phyloP scores from a whole-genome alignment of 2,888 invertebrate species.

The Rhynchonema sp. region DNA sequence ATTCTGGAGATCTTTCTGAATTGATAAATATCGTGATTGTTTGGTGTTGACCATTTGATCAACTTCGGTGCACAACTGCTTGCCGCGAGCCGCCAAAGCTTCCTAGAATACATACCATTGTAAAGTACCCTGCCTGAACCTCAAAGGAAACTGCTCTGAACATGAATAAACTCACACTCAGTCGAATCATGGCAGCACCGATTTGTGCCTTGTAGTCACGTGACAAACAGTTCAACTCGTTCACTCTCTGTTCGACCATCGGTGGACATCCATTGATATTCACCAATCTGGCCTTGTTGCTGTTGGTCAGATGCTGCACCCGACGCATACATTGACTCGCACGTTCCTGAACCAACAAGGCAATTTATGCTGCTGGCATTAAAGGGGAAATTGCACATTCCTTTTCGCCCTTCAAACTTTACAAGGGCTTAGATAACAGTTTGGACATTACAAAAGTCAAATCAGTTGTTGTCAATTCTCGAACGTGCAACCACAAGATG shows the following conservation, averaged over 20 bases:
- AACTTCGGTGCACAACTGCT: not conserved
- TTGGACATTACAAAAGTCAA: too few relatives aligned
- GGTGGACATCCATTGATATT: not conserved
- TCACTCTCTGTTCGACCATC: not conserved
- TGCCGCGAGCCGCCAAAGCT: not conserved
- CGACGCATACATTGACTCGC: not conserved
- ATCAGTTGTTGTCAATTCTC: too few relatives aligned
- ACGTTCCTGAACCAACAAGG: not conserved
- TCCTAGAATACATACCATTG: not conserved
- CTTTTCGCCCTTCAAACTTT: too few relatives aligned
- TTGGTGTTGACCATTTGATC: not conserved
- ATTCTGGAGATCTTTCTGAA: not conserved
- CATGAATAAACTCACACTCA: not conserved
- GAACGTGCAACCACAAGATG: too few relatives aligned
- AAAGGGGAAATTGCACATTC: too few relatives aligned
- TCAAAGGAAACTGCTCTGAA: not conserved
- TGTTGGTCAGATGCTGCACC: not conserved
- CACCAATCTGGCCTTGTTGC: not conserved
- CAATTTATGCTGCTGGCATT: too few relatives aligned
- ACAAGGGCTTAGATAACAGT: too few relatives aligned
- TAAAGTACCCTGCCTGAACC: not conserved
- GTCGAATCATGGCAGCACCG: not conserved
- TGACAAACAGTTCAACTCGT: not conserved
- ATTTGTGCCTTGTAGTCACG: not conserved
- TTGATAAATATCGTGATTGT: not conserved